Percentiles rank a stretch among this genome's conserved stretches.
phyloP scores from a whole-genome alignment of 23 tunicate genomes.

The Diplosoma virens region DNA sequence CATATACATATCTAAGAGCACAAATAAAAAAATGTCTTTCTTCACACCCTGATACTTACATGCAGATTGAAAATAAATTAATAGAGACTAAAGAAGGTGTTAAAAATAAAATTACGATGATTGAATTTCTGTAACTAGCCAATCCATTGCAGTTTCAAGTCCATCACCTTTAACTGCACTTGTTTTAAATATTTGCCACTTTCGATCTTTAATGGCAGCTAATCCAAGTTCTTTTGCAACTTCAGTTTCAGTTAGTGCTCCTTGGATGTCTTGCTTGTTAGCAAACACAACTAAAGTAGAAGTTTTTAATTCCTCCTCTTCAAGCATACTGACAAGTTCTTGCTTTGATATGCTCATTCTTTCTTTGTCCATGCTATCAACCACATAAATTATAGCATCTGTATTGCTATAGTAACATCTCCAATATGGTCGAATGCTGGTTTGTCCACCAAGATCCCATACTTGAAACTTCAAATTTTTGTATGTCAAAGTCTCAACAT shows the following conservation, averaged over 20 bases:
- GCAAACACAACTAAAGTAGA: constrained; percentile 91
- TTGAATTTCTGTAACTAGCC: constrained; percentile 81
- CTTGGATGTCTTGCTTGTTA: constrained; percentile 95
- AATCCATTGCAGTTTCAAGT: constrained; percentile 92
- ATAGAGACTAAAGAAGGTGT: neutral
- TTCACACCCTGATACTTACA: too few species aligned
- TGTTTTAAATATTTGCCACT: constrained; percentile 97
- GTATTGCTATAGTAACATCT: constrained; percentile 99
- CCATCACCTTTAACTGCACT: constrained; percentile 89
- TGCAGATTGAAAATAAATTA: too few species aligned
- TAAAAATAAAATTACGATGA: constrained; percentile 20
- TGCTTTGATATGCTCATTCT: constrained; percentile 94
- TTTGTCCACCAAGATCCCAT: constrained; percentile 99
- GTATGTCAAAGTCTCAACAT: constrained; percentile 93
- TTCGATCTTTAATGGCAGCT: constrained; percentile 69
- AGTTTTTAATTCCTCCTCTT: constrained; percentile 97
- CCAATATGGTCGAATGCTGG: constrained; percentile 99
- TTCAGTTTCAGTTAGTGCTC: constrained; percentile 89
- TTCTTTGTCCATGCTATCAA: constrained; percentile 94
- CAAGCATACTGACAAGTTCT: constrained; percentile 95
- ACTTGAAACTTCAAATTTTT: constrained; percentile 99
- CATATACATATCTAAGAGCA: too few species aligned
- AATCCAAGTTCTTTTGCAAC: constrained; percentile 97
- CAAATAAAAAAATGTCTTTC: too few species aligned
- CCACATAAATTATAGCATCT: constrained; percentile 99